Conservation (phyloP, 2,888 invertebrate genomes). For the Cheilosia variabilis region DNA sequence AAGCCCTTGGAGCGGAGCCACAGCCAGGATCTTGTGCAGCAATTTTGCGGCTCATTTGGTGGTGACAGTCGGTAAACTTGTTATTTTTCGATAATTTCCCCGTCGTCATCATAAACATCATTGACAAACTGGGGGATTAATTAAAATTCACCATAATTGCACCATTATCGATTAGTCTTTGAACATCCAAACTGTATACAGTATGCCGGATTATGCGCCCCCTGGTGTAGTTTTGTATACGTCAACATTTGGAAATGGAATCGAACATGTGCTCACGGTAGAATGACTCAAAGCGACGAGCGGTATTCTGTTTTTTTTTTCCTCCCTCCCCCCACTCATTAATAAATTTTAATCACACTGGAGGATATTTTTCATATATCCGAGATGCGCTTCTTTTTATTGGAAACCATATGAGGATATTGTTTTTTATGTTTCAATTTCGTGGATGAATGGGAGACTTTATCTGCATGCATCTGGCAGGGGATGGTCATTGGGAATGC, state of each 20-base stretch:
- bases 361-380: slow-evolving; percentile 54
- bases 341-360: slow-evolving; percentile 68
- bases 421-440: slow-evolving; percentile 53
- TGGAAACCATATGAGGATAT: slow-evolving; percentile 20
- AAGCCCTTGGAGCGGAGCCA: slow-evolving; percentile 32
- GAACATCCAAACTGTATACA: background rate
- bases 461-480: slow-evolving; percentile 41
- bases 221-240: background rate
- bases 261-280: background rate
- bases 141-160: slow-evolving; percentile 71
- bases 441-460: slow-evolving; percentile 44
- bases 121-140: slow-evolving; percentile 54
- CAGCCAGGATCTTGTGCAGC: slow-evolving; percentile 45
- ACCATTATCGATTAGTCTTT: slow-evolving; percentile 64
- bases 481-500: slow-evolving; percentile 34
- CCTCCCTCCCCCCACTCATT: background rate
- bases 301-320: background rate
- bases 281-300: background rate
- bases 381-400: slow-evolving; percentile 50
- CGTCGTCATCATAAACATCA: slow-evolving; percentile 45
- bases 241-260: background rate
- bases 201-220: background rate
- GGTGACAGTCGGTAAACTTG: slow-evolving; percentile 49
- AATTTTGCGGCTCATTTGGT: slow-evolving; percentile 73
- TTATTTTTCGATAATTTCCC: slow-evolving; percentile 66